Evolutionary conservation across 2,888 invertebrate species (phyloP).

Genomic region (Aphodius granarius): DNA sequence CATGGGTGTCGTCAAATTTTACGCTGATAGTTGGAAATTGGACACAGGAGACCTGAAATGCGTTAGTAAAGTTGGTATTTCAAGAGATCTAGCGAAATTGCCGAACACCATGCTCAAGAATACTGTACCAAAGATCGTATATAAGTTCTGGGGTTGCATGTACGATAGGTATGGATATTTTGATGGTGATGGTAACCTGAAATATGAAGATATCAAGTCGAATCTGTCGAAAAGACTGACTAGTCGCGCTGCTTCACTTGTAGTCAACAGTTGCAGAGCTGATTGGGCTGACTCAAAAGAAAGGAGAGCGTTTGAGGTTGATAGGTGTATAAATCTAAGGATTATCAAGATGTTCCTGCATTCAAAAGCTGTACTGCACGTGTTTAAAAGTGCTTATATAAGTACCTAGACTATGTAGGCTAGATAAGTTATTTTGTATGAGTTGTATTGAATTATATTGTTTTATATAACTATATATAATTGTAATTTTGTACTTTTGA

Average conservation of each 20-base stretch:
- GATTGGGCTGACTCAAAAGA: not conserved
- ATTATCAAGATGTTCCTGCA: conserved; percentile 8
- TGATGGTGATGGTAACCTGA: conserved; percentile 2
- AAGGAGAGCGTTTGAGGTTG: not conserved
- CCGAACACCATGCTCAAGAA: not conserved
- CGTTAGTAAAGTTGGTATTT: not conserved
- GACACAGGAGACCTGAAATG: not conserved
- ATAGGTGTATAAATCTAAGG: not conserved
- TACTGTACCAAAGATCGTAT: not conserved
- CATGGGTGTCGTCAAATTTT: not conserved
- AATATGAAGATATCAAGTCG: not conserved
- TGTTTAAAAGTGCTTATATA: not conserved
- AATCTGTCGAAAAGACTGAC: not conserved
- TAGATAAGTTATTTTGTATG: too few species aligned
- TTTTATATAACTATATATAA: too few species aligned
- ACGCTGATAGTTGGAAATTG: not conserved
- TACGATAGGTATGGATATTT: not conserved
- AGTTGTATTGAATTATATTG: too few species aligned
- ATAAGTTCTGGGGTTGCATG: conserved; percentile 4
- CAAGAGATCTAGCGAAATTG: not conserved
- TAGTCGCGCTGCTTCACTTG: not conserved
- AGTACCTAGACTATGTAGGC: too few species aligned
- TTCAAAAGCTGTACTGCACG: not conserved
- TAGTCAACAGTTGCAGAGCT: not conserved
- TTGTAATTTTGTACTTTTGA: too few species aligned